These are phyloP conservation scores for Synanthedon andrenaeformis DNA, from an alignment of 2,888 invertebrate species.

Conservation along the genomic window DNA sequence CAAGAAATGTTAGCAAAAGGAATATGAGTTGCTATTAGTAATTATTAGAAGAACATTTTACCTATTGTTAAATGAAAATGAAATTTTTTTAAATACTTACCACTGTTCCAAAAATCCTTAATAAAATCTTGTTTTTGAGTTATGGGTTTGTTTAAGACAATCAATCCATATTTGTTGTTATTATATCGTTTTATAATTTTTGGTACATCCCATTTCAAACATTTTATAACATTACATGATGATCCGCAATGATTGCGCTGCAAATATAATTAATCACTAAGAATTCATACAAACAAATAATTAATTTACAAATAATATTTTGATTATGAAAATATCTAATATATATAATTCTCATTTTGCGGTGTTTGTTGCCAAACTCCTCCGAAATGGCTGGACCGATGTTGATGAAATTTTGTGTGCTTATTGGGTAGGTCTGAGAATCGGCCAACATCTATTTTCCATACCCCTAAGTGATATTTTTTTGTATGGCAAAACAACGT, in stretches of 20 bases:
- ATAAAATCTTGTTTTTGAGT: constrained; percentile 58
- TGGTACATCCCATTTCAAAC: constrained; percentile 40
- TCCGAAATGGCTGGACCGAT: too few relatives aligned
- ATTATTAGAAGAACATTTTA: too few relatives aligned
- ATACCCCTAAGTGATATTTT: too few relatives aligned
- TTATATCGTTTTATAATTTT: constrained; percentile 11
- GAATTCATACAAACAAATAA: constrained; percentile 23
- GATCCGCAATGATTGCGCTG: constrained; percentile 22
- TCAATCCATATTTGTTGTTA: constrained; percentile 67
- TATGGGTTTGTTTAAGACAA: constrained; percentile 77
- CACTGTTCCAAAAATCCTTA: constrained; percentile 75
- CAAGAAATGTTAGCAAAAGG: too few relatives aligned
- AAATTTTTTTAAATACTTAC: constrained; percentile 38
- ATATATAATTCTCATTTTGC: too few relatives aligned
- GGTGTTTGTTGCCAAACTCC: too few relatives aligned
- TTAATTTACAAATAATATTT: not conserved
- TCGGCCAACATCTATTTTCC: too few relatives aligned
- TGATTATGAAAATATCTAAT: not conserved
- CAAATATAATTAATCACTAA: constrained; percentile 21
- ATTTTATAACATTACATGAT: constrained; percentile 19
- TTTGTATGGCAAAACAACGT: too few relatives aligned
- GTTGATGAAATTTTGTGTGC: too few relatives aligned
- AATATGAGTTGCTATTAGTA: too few relatives aligned
- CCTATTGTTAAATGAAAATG: constrained; percentile 4
- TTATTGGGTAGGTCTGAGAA: too few relatives aligned